phyloP scores from a whole-genome alignment of 2,113 vertebrate species.

The Panthera leo region DNA sequence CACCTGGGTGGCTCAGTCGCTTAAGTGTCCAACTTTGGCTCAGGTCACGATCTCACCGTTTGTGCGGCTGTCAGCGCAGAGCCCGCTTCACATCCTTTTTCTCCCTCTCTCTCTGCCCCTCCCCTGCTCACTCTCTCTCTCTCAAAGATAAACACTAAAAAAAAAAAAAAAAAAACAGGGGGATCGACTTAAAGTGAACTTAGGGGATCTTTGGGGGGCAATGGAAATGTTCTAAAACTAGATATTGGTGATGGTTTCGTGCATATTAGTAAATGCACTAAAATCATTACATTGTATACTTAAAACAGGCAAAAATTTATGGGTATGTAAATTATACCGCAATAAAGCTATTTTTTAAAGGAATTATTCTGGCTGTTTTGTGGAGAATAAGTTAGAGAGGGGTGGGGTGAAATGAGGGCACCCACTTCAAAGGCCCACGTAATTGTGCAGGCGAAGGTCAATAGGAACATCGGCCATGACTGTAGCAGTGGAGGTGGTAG shows the following conservation, averaged over 20 bases:
- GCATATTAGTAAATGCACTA: neutral
- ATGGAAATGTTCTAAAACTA: constrained; percentile 14
- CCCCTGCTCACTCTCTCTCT: no score
- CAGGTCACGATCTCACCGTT: no score
- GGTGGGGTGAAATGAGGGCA: neutral
- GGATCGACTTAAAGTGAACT: neutral
- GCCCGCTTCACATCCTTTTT: no score
- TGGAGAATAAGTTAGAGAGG: neutral
- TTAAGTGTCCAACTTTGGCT: no score
- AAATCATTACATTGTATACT: neutral
- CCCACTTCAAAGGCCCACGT: neutral
- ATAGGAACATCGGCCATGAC: no score
- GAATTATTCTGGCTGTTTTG: neutral
- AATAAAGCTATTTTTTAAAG: neutral
- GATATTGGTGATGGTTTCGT: neutral
- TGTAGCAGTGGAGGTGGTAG: neutral
- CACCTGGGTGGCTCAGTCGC: no score
- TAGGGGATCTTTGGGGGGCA: neutral
- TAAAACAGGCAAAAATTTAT: neutral
- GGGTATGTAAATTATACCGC: neutral
- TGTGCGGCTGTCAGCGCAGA: no score
- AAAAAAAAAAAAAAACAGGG: neutral
- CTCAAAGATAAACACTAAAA: no score
- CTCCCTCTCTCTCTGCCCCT: no score
- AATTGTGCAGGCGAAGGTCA: neutral